Percentiles rank a stretch among this genome's conserved stretches.
These are phyloP conservation scores for Trichopria drosophilae DNA, from an alignment of 2,888 invertebrate species.

Conservation along the genomic window DNA sequence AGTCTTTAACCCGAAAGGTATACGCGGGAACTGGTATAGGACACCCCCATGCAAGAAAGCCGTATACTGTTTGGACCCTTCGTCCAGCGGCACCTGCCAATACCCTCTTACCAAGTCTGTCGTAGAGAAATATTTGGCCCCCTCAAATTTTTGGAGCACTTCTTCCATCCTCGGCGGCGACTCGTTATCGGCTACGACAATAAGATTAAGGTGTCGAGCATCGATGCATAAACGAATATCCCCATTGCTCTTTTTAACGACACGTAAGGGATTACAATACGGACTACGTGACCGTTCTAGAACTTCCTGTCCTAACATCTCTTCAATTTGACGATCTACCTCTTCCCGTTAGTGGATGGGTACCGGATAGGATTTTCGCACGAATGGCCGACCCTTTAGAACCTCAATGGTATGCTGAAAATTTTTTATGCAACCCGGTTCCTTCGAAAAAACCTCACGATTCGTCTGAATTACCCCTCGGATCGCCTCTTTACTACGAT, in stretches of 20 bases:
- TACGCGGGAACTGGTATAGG: slow-evolving; percentile 43
- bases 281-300: slow-evolving; percentile 42
- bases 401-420: neutral
- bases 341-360: slow-evolving; percentile 38
- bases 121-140: slow-evolving; percentile 30
- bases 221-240: slow-evolving; percentile 45
- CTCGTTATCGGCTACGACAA: slow-evolving; percentile 43
- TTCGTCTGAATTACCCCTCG: neutral
- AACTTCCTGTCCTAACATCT: slow-evolving; percentile 42
- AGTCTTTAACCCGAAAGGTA: slow-evolving; percentile 45
- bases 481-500: too few relatives aligned
- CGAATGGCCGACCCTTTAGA: neutral
- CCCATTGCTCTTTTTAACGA: slow-evolving; percentile 44
- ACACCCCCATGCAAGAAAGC: slow-evolving; percentile 36
- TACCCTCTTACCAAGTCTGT: slow-evolving; percentile 40
- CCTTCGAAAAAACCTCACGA: neutral
- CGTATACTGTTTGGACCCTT: slow-evolving; percentile 32
- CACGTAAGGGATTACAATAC: slow-evolving; percentile 46
- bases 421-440: neutral
- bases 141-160: slow-evolving; percentile 37
- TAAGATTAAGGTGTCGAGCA: slow-evolving; percentile 43
- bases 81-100: slow-evolving; percentile 40
- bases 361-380: slow-evolving; percentile 38
- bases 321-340: slow-evolving; percentile 40
- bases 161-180: slow-evolving; percentile 33